phyloP scores from a whole-genome alignment of 2,113 vertebrate species.

The Anhinga rufa region DNA sequence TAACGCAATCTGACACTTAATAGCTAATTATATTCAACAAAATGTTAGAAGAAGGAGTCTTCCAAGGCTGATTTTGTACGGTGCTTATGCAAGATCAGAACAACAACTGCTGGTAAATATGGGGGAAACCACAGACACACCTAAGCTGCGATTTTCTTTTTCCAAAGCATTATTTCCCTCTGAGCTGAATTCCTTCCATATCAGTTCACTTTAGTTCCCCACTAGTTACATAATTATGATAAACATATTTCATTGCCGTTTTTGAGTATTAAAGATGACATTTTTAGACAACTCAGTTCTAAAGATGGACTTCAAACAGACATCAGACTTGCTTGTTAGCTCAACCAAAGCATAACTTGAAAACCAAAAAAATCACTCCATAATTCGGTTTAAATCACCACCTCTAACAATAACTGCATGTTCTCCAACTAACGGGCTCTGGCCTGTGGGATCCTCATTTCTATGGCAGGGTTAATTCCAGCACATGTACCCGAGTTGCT shows the following conservation, averaged over 20 bases:
- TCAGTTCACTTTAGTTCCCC: neutral
- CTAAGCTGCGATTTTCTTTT: neutral
- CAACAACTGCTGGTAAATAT: neutral
- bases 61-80: neutral
- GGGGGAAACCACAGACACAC: neutral
- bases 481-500: fast-evolving
- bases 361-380: neutral
- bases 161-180: neutral
- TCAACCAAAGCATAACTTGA: neutral
- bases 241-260: neutral
- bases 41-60: neutral
- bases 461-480: neutral
- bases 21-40: neutral
- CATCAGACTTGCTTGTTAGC: neutral
- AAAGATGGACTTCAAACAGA: neutral
- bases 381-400: neutral
- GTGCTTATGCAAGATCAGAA: neutral
- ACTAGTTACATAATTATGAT: neutral
- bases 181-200: neutral
- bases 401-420: fast-evolving
- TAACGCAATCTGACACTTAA: neutral
- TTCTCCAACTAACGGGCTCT: neutral
- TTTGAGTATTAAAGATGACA: neutral
- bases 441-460: neutral
- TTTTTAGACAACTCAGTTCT: neutral